Evolutionary conservation across 1,140 invertebrate species (phyloP), one percentile per base, ranked within the genome.

Genomic region (Arion vulgaris): DNA sequence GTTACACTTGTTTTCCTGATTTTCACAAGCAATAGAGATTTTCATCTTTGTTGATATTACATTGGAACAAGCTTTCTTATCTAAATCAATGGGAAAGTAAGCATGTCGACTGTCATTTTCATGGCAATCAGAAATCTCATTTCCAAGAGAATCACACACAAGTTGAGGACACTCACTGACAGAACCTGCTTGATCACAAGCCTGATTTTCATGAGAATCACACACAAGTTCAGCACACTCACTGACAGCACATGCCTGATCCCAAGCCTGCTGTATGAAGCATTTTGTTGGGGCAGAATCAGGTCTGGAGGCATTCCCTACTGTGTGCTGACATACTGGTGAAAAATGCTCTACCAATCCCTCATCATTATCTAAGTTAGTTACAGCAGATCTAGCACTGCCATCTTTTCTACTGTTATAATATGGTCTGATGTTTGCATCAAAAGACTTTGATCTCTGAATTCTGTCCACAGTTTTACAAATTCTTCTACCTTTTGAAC

Each of bases 381-480:
- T 34, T 66, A 66, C n/a, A 32, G 62, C 5, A 66, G 62, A n/a
- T 34, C 11, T 66, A 5, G 7, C 32, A 28, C 19, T 23, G n/a
- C 19, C 32, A 28, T 32, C n/a, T 23, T 66, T 28, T 7, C 62
- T 66, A 1, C 32, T 66, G 1, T 32, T 66, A 23, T 32, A 66
- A 32, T 32, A 28, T 66, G 62, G n/a, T 17, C 11, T 66, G 4
- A 66, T 34, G 19, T 34, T 1, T 11, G 62, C 28, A 34, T 34
- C 28, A 32, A 32, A n/a, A 32, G 62, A 66, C 17, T 66, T 66
- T 66, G 62, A 66, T 34, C 62, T 66, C n/a, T 66, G 62, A 32
- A 66, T 32, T 66, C 17, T 66, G 28, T 66, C 62, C 28, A 66
- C 62, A 66, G n/a, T 66, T 66, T 66, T 66, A 66, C 62, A 66